Evolutionary conservation across 2,888 invertebrate species (phyloP).

Genomic region (Cyrtodaria siliqua): DNA sequence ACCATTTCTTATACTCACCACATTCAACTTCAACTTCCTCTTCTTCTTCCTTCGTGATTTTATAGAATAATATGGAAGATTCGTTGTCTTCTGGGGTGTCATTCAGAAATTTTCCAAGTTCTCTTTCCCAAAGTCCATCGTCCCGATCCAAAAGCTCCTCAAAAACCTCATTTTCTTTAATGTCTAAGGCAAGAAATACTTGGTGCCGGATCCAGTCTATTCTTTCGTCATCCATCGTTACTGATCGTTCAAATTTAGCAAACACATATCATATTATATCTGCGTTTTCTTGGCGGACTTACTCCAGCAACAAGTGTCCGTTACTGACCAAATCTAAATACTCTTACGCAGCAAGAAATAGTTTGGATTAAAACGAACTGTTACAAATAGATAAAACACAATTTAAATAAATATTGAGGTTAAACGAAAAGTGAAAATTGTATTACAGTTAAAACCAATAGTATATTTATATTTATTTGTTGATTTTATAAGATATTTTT

Average conservation of each 20-base stretch:
- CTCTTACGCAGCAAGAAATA: slow-evolving; percentile 2
- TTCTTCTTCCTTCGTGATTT: slow-evolving; percentile 84
- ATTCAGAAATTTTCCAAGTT: slow-evolving; percentile 85
- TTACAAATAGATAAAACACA: too few relatives aligned
- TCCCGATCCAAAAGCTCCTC: slow-evolving; percentile 85
- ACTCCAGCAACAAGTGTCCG: slow-evolving; percentile 4
- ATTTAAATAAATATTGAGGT: too few relatives aligned
- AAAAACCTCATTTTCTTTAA: slow-evolving; percentile 83
- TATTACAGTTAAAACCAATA: too few relatives aligned
- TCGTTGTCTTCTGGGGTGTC: slow-evolving; percentile 84
- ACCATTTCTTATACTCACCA: slow-evolving; percentile 71
- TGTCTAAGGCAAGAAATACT: slow-evolving; percentile 82
- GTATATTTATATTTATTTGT: too few relatives aligned
- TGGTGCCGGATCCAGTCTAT: slow-evolving; percentile 85
- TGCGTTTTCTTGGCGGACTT: slow-evolving; percentile 5
- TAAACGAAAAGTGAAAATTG: too few relatives aligned
- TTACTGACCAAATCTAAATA: neutral
- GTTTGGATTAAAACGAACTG: too few relatives aligned
- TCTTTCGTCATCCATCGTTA: slow-evolving; percentile 85
- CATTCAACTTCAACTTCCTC: slow-evolving; percentile 86
- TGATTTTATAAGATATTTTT: slow-evolving; percentile 2
- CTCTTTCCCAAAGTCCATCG: slow-evolving; percentile 84
- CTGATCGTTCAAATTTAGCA: neutral
- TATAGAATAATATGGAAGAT: slow-evolving; percentile 85
- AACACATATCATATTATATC: neutral